These are phyloP conservation scores for Pseudopipra pipra DNA, from an alignment of 2,113 vertebrate species.

Conservation along the genomic window DNA sequence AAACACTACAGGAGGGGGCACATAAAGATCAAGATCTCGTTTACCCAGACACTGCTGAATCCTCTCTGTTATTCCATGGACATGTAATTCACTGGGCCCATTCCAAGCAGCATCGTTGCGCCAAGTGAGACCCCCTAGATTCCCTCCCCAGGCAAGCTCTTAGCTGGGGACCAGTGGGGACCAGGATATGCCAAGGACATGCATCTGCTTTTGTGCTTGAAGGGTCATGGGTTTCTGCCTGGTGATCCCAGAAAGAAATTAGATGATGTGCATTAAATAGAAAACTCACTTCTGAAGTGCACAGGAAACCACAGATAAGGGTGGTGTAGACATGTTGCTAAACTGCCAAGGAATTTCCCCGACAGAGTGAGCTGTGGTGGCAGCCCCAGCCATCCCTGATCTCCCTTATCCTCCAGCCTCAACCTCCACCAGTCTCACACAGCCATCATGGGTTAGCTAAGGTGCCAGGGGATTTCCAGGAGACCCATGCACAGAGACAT, in stretches of 20 bases:
- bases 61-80: not conserved
- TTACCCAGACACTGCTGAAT: not conserved
- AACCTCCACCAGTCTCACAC: not conserved
- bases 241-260: not conserved
- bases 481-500: not conserved
- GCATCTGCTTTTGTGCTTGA: not conserved
- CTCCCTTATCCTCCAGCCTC: not conserved
- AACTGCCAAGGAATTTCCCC: slow-evolving; percentile 47
- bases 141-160: not conserved
- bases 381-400: not conserved
- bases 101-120: fast-evolving
- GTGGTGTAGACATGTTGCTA: not conserved
- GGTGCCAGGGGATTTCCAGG: slow-evolving; percentile 21
- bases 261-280: not conserved
- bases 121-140: fast-evolving
- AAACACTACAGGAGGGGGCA: not conserved
- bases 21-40: not conserved
- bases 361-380: fast-evolving
- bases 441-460: not conserved
- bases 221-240: not conserved
- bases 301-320: slow-evolving; percentile 23
- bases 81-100: not conserved
- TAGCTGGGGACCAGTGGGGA: not conserved
- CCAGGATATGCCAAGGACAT: fast-evolving
- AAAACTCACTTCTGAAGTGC: slow-evolving; percentile 6